These are phyloP conservation scores for Dasyornis broadbenti DNA, from an alignment of 2,113 vertebrate species.

Conservation along the genomic window DNA sequence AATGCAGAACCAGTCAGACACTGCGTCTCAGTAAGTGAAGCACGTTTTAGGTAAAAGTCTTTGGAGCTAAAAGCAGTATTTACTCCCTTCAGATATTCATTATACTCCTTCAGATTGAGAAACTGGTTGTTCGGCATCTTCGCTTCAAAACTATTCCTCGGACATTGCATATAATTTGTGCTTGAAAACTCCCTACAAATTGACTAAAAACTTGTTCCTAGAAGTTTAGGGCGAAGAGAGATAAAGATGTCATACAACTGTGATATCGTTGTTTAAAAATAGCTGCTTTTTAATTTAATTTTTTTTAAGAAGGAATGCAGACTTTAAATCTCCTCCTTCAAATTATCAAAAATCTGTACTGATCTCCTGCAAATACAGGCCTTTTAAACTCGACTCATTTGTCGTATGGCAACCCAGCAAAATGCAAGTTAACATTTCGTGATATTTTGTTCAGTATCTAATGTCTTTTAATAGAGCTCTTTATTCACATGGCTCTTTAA, in stretches of 20 bases:
- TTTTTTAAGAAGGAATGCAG: not conserved
- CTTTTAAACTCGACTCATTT: not conserved
- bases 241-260: not conserved
- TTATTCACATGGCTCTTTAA: not conserved
- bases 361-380: not conserved
- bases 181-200: not conserved
- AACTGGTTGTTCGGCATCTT: not conserved
- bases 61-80: not conserved
- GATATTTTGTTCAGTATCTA: not conserved
- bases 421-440: not conserved
- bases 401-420: not conserved
- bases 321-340: not conserved
- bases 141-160: not conserved
- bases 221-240: not conserved
- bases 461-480: not conserved
- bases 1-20: not conserved
- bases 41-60: not conserved
- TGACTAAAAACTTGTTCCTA: not conserved
- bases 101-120: not conserved
- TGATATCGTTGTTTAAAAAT: not conserved
- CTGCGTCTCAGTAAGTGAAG: not conserved
- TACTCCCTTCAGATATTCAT: not conserved
- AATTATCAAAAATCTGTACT: not conserved
- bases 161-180: not conserved
- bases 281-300: not conserved